Percentiles rank a stretch among this genome's conserved stretches.
These are phyloP conservation scores for Labeo calbasu DNA, from an alignment of 2,797 vertebrate genomes.

Conservation along the genomic window DNA sequence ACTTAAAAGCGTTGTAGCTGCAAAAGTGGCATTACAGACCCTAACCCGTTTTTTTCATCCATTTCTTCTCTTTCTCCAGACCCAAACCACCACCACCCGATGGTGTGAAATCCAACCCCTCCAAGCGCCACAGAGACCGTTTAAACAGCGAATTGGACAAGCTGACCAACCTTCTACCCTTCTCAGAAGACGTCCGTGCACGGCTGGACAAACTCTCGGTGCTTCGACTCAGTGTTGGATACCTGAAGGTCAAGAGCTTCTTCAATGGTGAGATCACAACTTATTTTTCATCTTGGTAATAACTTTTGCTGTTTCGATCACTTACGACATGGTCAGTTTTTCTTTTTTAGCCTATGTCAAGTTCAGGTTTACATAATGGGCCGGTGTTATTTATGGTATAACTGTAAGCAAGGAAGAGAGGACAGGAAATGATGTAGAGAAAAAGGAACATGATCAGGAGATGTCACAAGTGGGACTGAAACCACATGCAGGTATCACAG, in stretches of 20 bases:
- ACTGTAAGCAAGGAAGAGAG: neutral
- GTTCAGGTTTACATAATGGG: neutral
- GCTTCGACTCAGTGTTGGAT: conserved; percentile 83
- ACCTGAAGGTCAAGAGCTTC: conserved; percentile 86
- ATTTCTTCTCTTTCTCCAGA: conserved; percentile 57
- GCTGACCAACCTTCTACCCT: conserved; percentile 83
- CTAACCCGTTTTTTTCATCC: neutral
- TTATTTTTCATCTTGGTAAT: neutral
- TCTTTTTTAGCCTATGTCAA: neutral
- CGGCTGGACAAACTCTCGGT: conserved; percentile 85
- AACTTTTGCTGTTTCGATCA: neutral
- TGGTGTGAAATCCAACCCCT: conserved; percentile 84
- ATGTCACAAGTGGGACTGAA: neutral
- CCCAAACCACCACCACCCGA: conserved; percentile 73
- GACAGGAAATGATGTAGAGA: neutral
- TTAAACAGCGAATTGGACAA: conserved; percentile 84
- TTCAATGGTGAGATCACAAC: conserved; percentile 77
- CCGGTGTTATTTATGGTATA: neutral
- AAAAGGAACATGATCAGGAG: neutral
- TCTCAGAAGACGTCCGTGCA: conserved; percentile 78
- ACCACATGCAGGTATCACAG: neutral
- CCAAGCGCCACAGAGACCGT: conserved; percentile 82
- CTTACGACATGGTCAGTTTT: neutral
- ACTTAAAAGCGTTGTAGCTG: neutral
- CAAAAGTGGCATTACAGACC: neutral